Evolutionary conservation across 2,113 vertebrate genomes (phyloP).

Genomic region (Leuciscus idus): DNA sequence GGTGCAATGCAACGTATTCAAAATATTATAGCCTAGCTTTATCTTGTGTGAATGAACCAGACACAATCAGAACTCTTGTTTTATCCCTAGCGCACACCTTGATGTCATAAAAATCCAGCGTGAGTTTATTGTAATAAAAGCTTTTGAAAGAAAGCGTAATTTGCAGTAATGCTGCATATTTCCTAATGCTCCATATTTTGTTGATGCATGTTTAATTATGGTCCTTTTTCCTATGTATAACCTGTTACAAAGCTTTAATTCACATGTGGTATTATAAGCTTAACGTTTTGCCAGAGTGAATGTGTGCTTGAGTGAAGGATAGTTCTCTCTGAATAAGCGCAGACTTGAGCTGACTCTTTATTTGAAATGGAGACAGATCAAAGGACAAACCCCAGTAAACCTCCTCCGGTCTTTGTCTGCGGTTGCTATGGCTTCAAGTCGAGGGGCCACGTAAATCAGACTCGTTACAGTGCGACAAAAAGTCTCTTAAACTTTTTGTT

Average conservation of each 20-base stretch:
- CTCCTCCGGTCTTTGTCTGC: slow-evolving; percentile 75
- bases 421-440: slow-evolving; percentile 80
- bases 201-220: neutral
- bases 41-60: neutral
- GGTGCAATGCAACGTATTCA: neutral
- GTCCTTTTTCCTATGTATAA: neutral
- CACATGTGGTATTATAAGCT: neutral
- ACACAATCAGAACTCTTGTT: neutral
- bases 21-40: neutral
- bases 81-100: neutral
- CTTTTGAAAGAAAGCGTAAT: neutral
- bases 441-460: slow-evolving; percentile 81
- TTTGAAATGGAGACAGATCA: slow-evolving; percentile 86
- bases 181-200: neutral
- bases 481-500: slow-evolving; percentile 71
- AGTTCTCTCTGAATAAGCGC: slow-evolving; percentile 43
- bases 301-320: slow-evolving; percentile 30
- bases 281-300: slow-evolving; percentile 12
- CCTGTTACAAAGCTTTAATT: neutral
- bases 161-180: neutral
- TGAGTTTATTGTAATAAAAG: neutral
- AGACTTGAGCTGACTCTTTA: slow-evolving; percentile 62
- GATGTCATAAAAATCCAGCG: neutral
- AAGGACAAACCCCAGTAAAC: slow-evolving; percentile 78
- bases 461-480: slow-evolving; percentile 76